phyloP scores from a whole-genome alignment of 2,797 vertebrate genomes.

The Helicolenus hilgendorfi region DNA sequence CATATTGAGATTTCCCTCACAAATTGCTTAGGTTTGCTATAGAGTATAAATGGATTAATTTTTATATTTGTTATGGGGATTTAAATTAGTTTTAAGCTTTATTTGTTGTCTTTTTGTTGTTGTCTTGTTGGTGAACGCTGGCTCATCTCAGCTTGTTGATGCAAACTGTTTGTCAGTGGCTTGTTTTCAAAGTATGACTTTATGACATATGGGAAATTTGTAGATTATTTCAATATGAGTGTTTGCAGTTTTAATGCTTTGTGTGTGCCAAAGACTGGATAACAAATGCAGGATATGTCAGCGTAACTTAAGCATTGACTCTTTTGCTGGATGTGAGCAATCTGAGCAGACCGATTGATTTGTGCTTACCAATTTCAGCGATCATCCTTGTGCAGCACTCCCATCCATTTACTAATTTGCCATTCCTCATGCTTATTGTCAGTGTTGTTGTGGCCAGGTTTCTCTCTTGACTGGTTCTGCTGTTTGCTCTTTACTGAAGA shows the following conservation, averaged over 20 bases:
- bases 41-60: neutral
- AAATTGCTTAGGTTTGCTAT: neutral
- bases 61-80: neutral
- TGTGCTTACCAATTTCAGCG: conserved; percentile 26
- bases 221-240: neutral
- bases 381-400: conserved; percentile 17
- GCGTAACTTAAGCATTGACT: conserved; percentile 6
- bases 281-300: conserved; percentile 21
- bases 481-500: conserved; percentile 41
- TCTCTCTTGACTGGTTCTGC: conserved; percentile 32
- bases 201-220: neutral
- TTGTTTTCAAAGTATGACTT: neutral
- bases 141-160: neutral
- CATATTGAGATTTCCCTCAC: neutral
- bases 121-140: neutral
- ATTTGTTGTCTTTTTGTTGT: neutral
- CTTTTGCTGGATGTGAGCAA: conserved; percentile 27
- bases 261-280: neutral
- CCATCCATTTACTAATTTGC: conserved; percentile 41
- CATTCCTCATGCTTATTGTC: conserved; percentile 53
- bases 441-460: conserved; percentile 33
- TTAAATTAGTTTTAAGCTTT: neutral
- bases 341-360: conserved; percentile 34
- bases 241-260: neutral
- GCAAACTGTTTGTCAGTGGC: neutral